Base-by-base conservation (phyloP, 2,113 vertebrate genomes). In the Gobius niger region DNA sequence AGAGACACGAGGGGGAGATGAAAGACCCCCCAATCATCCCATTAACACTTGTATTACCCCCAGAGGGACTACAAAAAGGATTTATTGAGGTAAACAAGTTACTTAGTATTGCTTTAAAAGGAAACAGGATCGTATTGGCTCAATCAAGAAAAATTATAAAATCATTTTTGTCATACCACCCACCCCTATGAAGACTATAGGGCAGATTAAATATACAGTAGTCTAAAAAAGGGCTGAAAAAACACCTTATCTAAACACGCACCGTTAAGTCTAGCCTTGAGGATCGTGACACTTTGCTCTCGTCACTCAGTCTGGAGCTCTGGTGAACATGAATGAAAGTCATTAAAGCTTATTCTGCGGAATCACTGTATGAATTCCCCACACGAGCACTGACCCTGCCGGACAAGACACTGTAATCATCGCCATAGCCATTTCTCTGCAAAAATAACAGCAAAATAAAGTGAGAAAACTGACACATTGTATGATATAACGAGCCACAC, bases 301-400 rank as follows among this genome's bases (percentile, higher is more conserved):
- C 88, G 47, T 90, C 90, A 51, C 91, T 87, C 76, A 87, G 82
- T 70, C 81, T 83, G 5, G 86, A 91, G 80, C 85, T 89, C 89
- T 91, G 70, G 42, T 24, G 50, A 53, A 41, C 16, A 1, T 47
- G 70, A 47, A 75, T 15, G 47, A 18, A 9, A 73, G 42, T 7
- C 7, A 19, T 72, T 56, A 34, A 12, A 9, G 15, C n/a, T 47
- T 11, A 63, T 13, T 47, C 41, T n/a, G 40, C 41, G 24, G 34
- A 60, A 42, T 49, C 10, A 24, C 12, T 51, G 10, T 6, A 13
- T 18, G 1, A 50, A 11, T 47, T 5, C 16, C 11, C 44, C 66
- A 80, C 41, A 14, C 90, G 47, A 88, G 91, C 91, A 96, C 95
- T 92, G 75, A 98, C 95, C 95, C 96, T 93, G 94, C 93, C 92